These are phyloP conservation scores for Platanista minor DNA, from an alignment of 2,113 vertebrate genomes.

Conservation along the genomic window DNA sequence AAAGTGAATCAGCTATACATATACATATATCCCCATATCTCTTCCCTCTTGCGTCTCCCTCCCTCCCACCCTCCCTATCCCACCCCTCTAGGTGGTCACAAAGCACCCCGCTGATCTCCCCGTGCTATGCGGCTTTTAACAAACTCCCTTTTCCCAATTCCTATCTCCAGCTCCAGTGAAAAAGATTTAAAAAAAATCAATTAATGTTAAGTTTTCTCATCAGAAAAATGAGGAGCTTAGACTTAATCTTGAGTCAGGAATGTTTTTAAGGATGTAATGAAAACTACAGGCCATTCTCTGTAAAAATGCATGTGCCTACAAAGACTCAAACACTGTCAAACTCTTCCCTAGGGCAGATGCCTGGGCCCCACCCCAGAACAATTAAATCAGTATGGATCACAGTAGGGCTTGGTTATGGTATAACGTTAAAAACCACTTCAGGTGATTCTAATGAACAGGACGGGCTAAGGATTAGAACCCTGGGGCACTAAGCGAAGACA, in stretches of 20 bases:
- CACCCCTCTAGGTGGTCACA: too few species aligned
- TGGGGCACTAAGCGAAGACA: background rate
- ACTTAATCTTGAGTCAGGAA: background rate
- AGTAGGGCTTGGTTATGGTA: too few species aligned
- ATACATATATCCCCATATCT: too few species aligned
- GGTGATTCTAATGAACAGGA: background rate
- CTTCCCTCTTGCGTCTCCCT: too few species aligned
- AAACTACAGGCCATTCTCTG: background rate
- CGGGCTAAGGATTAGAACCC: background rate
- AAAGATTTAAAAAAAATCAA: background rate
- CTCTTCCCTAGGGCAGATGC: background rate
- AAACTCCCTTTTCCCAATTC: background rate
- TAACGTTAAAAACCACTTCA: background rate
- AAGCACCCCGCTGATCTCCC: too few species aligned
- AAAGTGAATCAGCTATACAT: too few species aligned
- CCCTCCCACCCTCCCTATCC: too few species aligned
- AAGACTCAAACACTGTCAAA: background rate
- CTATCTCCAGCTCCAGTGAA: background rate
- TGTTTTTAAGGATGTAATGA: background rate
- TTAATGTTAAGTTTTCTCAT: background rate
- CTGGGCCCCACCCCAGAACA: background rate
- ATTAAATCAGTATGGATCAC: background rate
- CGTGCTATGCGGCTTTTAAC: background rate
- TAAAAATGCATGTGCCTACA: background rate
- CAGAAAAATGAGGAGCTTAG: background rate